A percentile compares a stretch with the other conserved stretches of the same genome.
These are phyloP conservation scores for rat (Rattus norvegicus) DNA, from an alignment of 2,113 vertebrate genomes.

Conservation along the genomic window DNA sequence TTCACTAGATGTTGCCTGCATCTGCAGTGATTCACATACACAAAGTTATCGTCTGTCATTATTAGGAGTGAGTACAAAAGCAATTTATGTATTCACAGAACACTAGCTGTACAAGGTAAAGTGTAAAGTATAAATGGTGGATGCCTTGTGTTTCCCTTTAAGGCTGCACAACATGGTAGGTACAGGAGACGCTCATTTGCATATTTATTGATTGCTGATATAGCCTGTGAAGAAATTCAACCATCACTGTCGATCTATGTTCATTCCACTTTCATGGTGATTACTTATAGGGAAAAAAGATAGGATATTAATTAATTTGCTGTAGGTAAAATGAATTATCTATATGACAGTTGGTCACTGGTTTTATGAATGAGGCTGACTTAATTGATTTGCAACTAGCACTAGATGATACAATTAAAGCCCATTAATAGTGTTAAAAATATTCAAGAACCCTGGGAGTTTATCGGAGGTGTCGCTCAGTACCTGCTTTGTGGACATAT, in stretches of 20 bases:
- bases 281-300: not conserved
- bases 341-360: not conserved
- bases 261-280: not conserved
- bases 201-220: not conserved
- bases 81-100: not conserved
- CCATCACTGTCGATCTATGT: not conserved
- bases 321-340: not conserved
- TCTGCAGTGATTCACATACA: not conserved
- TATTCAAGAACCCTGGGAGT: not conserved
- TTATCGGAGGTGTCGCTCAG: not conserved
- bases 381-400: conserved; percentile 27
- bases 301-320: not conserved
- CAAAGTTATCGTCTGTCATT: not conserved
- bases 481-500: too few relatives aligned
- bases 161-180: not conserved
- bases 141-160: not conserved
- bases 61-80: not conserved
- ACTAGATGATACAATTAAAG: not conserved
- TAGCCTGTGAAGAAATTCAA: not conserved
- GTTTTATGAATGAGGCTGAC: not conserved
- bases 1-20: not conserved
- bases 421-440: not conserved
- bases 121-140: not conserved
- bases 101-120: not conserved
- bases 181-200: not conserved